Percentiles rank a stretch among this genome's conserved stretches.
These are phyloP conservation scores for Drymodes brunneopygia DNA, from an alignment of 2,113 vertebrate genomes.

Conservation along the genomic window DNA sequence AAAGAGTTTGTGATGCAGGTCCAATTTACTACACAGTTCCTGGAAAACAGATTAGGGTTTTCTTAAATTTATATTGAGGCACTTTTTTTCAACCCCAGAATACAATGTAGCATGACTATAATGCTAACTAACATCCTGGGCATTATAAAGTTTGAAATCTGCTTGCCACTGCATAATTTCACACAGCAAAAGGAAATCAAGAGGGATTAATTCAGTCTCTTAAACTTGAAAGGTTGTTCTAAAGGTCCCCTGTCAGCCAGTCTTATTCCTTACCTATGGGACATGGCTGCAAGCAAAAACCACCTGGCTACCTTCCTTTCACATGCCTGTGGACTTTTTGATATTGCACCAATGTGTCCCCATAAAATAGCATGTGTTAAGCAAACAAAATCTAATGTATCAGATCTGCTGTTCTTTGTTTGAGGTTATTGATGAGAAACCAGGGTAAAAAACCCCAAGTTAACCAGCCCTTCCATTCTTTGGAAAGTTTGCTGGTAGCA, in stretches of 20 bases:
- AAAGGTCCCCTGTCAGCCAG: not conserved
- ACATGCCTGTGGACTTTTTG: not conserved
- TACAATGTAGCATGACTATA: not conserved
- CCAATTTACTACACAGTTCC: not conserved
- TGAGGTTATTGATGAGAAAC: not conserved
- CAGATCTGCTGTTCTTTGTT: not conserved
- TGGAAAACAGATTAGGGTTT: conserved; percentile 11
- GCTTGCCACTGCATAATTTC: not conserved
- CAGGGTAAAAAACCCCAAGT: accelerated
- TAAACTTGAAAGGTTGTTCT: not conserved
- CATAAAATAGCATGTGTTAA: not conserved
- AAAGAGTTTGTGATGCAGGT: not conserved
- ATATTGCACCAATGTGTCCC: not conserved
- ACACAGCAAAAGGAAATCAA: not conserved
- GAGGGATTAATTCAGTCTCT: not conserved
- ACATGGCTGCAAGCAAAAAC: not conserved
- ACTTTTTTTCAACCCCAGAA: not conserved
- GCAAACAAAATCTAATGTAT: not conserved
- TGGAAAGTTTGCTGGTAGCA: not conserved
- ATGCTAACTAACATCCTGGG: not conserved
- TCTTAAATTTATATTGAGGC: not conserved
- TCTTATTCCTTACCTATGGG: not conserved
- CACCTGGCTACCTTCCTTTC: not conserved
- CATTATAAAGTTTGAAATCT: conserved; percentile 19
- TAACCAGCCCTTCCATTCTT: not conserved